phyloP scores from a whole-genome alignment of 2,113 vertebrate species.

The Amphiprion percula region DNA sequence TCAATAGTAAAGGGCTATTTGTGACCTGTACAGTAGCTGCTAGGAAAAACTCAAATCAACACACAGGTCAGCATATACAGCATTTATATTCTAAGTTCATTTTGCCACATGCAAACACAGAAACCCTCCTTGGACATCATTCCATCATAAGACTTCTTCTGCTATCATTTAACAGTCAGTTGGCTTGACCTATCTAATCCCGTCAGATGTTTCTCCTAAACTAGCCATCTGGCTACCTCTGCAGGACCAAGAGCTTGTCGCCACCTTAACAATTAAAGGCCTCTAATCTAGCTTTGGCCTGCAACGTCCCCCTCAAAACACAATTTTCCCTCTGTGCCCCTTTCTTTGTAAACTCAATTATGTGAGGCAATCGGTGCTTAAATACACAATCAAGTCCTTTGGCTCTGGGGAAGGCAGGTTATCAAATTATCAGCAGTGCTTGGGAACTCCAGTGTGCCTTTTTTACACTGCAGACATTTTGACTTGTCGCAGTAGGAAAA shows the following conservation, averaged over 20 bases:
- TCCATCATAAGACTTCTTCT: constrained; percentile 6
- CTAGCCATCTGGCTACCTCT: constrained; percentile 45
- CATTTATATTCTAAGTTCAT: background rate
- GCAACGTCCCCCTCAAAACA: constrained; percentile 25
- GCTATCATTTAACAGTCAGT: constrained; percentile 39
- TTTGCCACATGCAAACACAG: constrained; percentile 31
- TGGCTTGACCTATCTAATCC: constrained; percentile 31
- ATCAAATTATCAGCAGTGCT: constrained; percentile 26
- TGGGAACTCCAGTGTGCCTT: background rate
- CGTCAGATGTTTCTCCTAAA: constrained; percentile 34
- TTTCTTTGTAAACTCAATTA: constrained; percentile 37
- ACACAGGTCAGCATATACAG: constrained; percentile 23
- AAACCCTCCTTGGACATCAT: constrained; percentile 18
- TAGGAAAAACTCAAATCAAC: constrained; percentile 56
- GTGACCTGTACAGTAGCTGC: constrained; percentile 38
- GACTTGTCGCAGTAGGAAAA: too few species aligned
- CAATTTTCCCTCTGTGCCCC: constrained; percentile 29
- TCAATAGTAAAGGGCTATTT: constrained; percentile 24
- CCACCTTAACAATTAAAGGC: constrained; percentile 54
- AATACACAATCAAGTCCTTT: constrained; percentile 43
- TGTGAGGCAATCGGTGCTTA: constrained; percentile 28
- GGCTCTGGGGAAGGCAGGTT: constrained; percentile 15
- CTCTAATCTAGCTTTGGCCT: constrained; percentile 46
- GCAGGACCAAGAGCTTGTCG: constrained; percentile 55
- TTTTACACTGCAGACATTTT: too few species aligned